Percentiles rank a stretch among this genome's conserved stretches.
Conservation (phyloP, 2,888 invertebrate species). For the Entomobrya multifasciata region DNA sequence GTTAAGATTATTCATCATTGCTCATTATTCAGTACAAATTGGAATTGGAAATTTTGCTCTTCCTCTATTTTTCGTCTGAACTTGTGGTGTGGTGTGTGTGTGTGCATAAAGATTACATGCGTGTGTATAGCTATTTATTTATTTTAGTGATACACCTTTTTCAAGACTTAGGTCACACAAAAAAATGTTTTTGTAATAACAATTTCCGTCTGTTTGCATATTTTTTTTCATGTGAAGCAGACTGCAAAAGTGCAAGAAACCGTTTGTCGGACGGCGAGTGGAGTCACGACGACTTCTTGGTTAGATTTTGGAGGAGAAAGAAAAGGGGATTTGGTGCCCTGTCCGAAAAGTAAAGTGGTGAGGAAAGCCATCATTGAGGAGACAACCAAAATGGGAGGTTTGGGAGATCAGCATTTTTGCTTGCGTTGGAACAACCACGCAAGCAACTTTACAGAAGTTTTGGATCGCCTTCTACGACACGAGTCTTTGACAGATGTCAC, state of each 20-base stretch:
- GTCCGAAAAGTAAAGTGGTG: slow-evolving; percentile 9
- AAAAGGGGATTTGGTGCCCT: slow-evolving; percentile 45
- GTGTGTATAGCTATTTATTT: slow-evolving; percentile 6
- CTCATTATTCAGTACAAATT: slow-evolving; percentile 67
- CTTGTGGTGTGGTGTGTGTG: slow-evolving; percentile 6
- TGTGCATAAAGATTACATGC: slow-evolving; percentile 15
- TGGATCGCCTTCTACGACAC: slow-evolving; percentile 91
- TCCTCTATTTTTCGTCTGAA: slow-evolving; percentile 38
- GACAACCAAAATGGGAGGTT: slow-evolving; percentile 77
- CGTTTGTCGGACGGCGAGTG: slow-evolving; percentile 37
- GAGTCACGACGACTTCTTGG: background rate
- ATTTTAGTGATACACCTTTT: slow-evolving; percentile 19
- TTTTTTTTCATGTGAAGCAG: slow-evolving; percentile 56
- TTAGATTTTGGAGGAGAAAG: slow-evolving; percentile 39
- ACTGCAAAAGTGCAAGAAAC: slow-evolving; percentile 55
- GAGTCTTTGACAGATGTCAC: slow-evolving; percentile 96
- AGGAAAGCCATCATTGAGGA: slow-evolving; percentile 11
- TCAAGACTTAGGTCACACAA: slow-evolving; percentile 57
- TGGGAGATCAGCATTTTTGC: slow-evolving; percentile 89
- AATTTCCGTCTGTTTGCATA: slow-evolving; percentile 62
- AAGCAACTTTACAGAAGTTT: slow-evolving; percentile 93
- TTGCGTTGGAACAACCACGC: slow-evolving; percentile 97
- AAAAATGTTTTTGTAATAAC: slow-evolving; percentile 24
- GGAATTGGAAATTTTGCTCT: slow-evolving; percentile 69
- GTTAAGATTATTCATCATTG: slow-evolving; percentile 64